phyloP scores from a whole-genome alignment of 1,140 invertebrate genomes.

The Drosophila quadrilineata region DNA sequence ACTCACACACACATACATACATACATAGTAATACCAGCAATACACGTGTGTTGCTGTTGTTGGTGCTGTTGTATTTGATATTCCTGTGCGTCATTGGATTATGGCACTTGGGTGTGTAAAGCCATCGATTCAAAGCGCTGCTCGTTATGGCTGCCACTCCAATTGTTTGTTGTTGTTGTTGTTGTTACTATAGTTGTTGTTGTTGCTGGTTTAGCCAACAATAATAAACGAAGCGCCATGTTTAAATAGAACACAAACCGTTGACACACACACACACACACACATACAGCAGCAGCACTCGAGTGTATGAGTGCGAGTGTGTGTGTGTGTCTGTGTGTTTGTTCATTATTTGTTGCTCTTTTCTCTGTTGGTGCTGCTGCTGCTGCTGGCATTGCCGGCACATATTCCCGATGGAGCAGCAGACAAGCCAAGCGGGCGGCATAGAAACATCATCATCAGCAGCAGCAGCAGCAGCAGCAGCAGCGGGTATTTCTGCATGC shows the following conservation, averaged over 20 bases:
- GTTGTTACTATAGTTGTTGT: slow-evolving; percentile 10
- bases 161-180: slow-evolving; percentile 24
- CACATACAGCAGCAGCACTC: not conserved
- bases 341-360: slow-evolving; percentile 79
- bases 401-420: slow-evolving; percentile 58
- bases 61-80: slow-evolving; percentile 59
- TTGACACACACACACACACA: slow-evolving; percentile 32
- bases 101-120: slow-evolving; percentile 81
- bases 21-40: slow-evolving; percentile 8
- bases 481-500: no score
- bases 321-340: slow-evolving; percentile 41
- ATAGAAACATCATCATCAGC: slow-evolving; percentile 76
- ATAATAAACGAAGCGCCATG: slow-evolving; percentile 75
- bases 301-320: slow-evolving; percentile 5
- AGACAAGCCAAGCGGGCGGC: slow-evolving; percentile 64
- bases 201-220: slow-evolving; percentile 52
- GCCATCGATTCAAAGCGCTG: slow-evolving; percentile 74
- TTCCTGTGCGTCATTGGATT: slow-evolving; percentile 80
- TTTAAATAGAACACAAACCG: slow-evolving; percentile 73
- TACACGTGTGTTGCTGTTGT: slow-evolving; percentile 27
- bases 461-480: no score
- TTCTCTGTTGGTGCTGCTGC: slow-evolving; percentile 47
- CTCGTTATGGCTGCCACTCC: slow-evolving; percentile 48
- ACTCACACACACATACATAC: slow-evolving; percentile 29
- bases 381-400: slow-evolving; percentile 36